Conservation (phyloP, 2,113 vertebrate genomes). For the Rhynchomys soricoides region DNA sequence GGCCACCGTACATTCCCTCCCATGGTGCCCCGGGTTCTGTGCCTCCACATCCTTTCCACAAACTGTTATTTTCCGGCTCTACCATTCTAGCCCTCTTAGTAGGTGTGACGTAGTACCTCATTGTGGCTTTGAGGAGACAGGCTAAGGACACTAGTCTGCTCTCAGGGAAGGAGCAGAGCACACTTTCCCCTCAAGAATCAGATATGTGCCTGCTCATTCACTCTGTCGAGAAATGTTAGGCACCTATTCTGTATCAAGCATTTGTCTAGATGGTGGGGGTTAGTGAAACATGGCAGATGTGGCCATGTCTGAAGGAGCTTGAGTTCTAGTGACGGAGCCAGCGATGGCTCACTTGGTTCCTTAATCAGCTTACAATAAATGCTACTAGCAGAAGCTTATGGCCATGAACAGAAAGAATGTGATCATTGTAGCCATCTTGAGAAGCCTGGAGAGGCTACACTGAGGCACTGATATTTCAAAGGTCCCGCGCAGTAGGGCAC, state of each 20-base stretch:
- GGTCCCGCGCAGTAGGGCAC: neutral
- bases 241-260: neutral
- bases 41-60: neutral
- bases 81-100: neutral
- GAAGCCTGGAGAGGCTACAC: neutral
- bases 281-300: neutral
- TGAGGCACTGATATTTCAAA: neutral
- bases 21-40: neutral
- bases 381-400: neutral
- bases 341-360: neutral
- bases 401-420: neutral
- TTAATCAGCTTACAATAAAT: neutral
- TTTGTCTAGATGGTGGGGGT: neutral
- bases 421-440: neutral
- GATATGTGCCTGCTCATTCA: neutral
- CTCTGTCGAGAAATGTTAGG: neutral
- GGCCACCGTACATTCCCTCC: neutral
- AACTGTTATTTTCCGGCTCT: neutral
- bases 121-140: slow-evolving; percentile 1
- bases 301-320: neutral
- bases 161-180: neutral
- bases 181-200: slow-evolving; percentile 2
- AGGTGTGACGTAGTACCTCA: neutral
- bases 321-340: neutral
- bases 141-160: neutral